Percentiles rank a stretch among this genome's conserved stretches.
phyloP scores from a whole-genome alignment of 2,113 vertebrate species.

The Phycodurus eques region DNA sequence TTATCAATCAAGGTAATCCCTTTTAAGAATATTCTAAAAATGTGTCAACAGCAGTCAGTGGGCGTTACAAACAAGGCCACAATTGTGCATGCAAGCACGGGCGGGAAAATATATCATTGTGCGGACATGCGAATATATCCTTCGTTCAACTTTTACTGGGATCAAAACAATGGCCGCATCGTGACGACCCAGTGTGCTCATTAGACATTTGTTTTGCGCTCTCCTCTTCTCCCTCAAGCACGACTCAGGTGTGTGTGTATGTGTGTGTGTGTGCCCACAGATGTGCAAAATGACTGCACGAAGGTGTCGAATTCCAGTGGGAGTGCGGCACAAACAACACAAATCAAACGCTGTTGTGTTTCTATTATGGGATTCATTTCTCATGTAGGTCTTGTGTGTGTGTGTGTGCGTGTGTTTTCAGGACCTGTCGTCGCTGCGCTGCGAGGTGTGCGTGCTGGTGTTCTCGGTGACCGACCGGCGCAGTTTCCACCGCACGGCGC shows the following conservation, averaged over 20 bases:
- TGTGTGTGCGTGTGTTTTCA: conserved; percentile 34
- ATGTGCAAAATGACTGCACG: conserved; percentile 41
- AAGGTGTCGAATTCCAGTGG: conserved; percentile 32
- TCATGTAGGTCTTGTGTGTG: not conserved
- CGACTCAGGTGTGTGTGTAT: conserved; percentile 31
- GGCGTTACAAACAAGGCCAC: not conserved
- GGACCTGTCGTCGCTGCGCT: conserved; percentile 81
- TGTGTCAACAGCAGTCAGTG: not conserved
- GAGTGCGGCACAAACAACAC: conserved; percentile 25
- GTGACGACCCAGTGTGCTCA: conserved; percentile 35
- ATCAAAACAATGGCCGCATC: not conserved
- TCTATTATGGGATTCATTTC: conserved; percentile 7
- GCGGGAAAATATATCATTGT: too few relatives aligned
- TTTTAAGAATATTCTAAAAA: not conserved
- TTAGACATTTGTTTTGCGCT: conserved; percentile 50
- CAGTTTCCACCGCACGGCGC: conserved; percentile 84
- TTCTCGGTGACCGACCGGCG: conserved; percentile 86
- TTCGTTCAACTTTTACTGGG: not conserved
- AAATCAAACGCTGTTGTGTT: conserved; percentile 13
- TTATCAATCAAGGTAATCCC: too few relatives aligned
- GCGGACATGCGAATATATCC: not conserved
- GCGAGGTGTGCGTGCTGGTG: conserved; percentile 84
- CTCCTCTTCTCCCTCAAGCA: conserved; percentile 43
- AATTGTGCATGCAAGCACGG: too few relatives aligned
- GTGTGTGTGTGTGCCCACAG: conserved; percentile 28